These are phyloP conservation scores for Lerista edwardsae DNA, from an alignment of 2,797 vertebrate species.

Conservation along the genomic window DNA sequence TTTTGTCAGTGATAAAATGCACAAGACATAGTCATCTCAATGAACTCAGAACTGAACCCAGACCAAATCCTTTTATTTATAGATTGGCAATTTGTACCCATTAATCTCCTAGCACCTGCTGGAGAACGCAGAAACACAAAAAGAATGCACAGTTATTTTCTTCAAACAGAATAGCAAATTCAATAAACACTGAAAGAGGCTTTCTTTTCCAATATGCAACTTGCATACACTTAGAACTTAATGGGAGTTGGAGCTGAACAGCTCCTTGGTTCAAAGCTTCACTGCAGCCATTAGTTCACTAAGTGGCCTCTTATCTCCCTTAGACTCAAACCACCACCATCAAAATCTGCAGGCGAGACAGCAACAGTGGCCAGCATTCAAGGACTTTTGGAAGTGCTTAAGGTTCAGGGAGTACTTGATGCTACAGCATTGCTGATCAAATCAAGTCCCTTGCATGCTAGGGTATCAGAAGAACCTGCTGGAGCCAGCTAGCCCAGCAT, in stretches of 20 bases:
- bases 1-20: conserved; percentile 63
- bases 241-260: too few species aligned
- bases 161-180: conserved; percentile 72
- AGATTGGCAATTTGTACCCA: conserved; percentile 69
- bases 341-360: background rate
- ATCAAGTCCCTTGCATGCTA: too few species aligned
- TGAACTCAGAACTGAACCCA: conserved; percentile 61
- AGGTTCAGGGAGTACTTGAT: too few species aligned
- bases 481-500: background rate
- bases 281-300: too few species aligned
- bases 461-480: too few species aligned
- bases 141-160: conserved; percentile 67
- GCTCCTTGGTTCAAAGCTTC: background rate
- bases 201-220: conserved; percentile 16
- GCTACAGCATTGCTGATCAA: too few species aligned
- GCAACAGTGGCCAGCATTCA: background rate
- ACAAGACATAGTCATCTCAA: conserved; percentile 61
- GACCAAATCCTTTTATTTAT: conserved; percentile 63
- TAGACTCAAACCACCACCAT: background rate
- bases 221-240: too few species aligned
- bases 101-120: conserved; percentile 73
- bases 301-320: background rate
- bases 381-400: background rate
- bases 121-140: conserved; percentile 74
- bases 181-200: conserved; percentile 68